These are phyloP conservation scores for Terrapene triunguis DNA, from an alignment of 2,113 vertebrate species.

Conservation along the genomic window DNA sequence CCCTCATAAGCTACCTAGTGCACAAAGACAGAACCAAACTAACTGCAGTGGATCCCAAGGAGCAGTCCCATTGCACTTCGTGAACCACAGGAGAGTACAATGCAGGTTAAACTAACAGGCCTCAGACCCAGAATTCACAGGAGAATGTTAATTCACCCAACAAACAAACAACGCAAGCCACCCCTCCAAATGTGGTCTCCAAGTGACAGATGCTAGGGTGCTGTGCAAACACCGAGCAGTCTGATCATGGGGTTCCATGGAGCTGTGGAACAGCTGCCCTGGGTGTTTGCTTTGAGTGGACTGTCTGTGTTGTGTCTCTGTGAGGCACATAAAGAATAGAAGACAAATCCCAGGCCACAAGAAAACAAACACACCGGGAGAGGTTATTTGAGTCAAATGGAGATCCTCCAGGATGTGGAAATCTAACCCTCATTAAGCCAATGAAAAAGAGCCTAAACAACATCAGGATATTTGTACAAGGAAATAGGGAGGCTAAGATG, in stretches of 20 bases:
- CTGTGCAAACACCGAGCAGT: background rate
- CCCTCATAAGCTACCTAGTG: background rate
- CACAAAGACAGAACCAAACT: no score
- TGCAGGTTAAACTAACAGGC: background rate
- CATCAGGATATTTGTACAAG: rapidly evolving
- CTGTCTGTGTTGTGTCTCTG: background rate
- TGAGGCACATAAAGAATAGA: background rate
- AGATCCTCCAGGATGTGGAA: background rate
- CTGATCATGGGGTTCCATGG: background rate
- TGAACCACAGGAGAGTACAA: rapidly evolving
- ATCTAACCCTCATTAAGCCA: background rate
- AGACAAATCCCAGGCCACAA: rapidly evolving
- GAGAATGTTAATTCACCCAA: background rate
- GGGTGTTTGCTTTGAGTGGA: background rate
- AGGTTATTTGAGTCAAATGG: background rate
- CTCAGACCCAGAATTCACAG: background rate
- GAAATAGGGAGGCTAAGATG: background rate
- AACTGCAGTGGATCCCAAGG: background rate
- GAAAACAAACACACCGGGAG: background rate
- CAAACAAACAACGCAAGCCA: background rate
- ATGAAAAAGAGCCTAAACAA: rapidly evolving
- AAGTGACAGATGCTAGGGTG: background rate
- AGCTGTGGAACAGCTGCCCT: background rate
- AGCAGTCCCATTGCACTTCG: background rate
- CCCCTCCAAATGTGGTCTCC: background rate